Conservation (phyloP, 1,140 invertebrate genomes). For the Bacillus rossius region DNA sequence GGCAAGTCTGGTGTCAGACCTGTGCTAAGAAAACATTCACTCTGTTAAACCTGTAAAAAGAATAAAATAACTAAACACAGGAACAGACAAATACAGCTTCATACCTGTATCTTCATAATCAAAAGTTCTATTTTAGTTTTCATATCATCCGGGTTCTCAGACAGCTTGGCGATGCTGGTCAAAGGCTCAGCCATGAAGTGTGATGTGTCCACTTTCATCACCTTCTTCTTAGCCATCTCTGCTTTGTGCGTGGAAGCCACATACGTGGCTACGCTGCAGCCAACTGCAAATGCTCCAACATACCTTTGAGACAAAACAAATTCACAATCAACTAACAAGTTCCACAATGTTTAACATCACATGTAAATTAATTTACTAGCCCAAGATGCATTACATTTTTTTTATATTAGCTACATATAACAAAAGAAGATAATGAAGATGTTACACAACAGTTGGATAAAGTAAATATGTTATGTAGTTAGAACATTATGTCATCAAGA, state of each 20-base stretch:
- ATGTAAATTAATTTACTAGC: too few species aligned
- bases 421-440: too few species aligned
- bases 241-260: constrained; percentile 16
- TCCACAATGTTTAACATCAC: background rate
- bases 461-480: too few species aligned
- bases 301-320: constrained; percentile 14
- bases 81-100: too few species aligned
- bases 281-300: constrained; percentile 12
- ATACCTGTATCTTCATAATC: constrained; percentile 77
- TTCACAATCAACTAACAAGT: background rate
- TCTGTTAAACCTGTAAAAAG: too few species aligned
- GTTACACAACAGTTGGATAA: too few species aligned
- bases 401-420: too few species aligned
- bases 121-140: constrained; percentile 85
- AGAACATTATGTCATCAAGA: too few species aligned
- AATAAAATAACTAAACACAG: too few species aligned
- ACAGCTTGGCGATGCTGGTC: constrained; percentile 57
- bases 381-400: too few species aligned
- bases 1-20: too few species aligned
- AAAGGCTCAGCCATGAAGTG: constrained; percentile 79
- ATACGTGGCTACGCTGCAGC: constrained; percentile 18
- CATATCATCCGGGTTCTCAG: constrained; percentile 68
- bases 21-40: too few species aligned
- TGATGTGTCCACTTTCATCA: constrained; percentile 37
- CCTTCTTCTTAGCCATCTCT: constrained; percentile 16